These are phyloP conservation scores for western clawed frog (Xenopus tropicalis) DNA, from an alignment of 2,113 vertebrate genomes.

Conservation along the genomic window UCB_Xtro_10.0 CM004449.2:45216001-45216500, in stretches of 20 bases:
- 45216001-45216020: conserved; percentile 33
- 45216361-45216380: no score
- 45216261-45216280: no score
- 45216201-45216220: not conserved
- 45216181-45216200: conserved; percentile 33
- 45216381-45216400: no score
- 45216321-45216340: no score
- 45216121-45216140: conserved; percentile 41
- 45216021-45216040: conserved; percentile 38
- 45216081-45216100: conserved; percentile 28
- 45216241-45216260: not conserved
- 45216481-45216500: no score
- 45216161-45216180: conserved; percentile 28
- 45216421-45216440: no score
- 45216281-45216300: no score
- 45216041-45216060: conserved; percentile 29
- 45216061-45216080: conserved; percentile 40
- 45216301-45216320: no score
- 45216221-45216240: not conserved
- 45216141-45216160: conserved; percentile 20
- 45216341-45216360: no score
- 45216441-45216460: no score
- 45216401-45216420: no score
- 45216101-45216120: conserved; percentile 46
- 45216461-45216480: no score